Evolutionary conservation across 2,113 vertebrate species (phyloP), one percentile per base, ranked within the genome.

Genomic region (Sigmodon hispidus): DNA sequence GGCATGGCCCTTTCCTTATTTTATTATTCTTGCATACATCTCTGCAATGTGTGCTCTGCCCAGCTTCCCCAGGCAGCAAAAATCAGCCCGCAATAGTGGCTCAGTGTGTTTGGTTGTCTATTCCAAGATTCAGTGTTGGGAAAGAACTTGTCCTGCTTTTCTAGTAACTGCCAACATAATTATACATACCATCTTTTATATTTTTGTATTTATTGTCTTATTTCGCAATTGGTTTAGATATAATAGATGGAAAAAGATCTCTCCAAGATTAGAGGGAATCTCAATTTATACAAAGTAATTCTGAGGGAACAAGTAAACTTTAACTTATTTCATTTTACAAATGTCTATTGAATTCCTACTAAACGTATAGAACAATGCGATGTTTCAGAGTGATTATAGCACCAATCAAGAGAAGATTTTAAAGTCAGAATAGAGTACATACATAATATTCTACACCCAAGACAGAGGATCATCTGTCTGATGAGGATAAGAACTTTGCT

Each of bases 191-290:
- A 19, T 93, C 31, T 61, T 69, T 61, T 29, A 69, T 0, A 40
- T 45, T 61, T 69, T 61, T 29, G 61, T 0, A 40, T 45, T 34
- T 73, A 43, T 12, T 36, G 43, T 83, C 67, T 95, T 36, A 79
- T 67, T 95, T 96, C 34, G 69, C 43, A 65, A 34, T 3, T 69
- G 67, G 67, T 83, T 94, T 61, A 57, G 63, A 87, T 73, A 2
- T 36, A 86, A 59, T 57, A 7, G 7, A 2, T 55, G 80, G 43
- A 91, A 90, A 92, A 22, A 36, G 31, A 5, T 59, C 17, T 17
- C 36, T 7, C 17, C 36, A 70, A 34, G 52, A 22, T 94, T 83
- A 63, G 9, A 73, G 13, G 67, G 72, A 81, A 73, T 89, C 50
- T 89, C 34, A 89, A 17, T 40, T 79, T 57, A 84, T 5, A 26